Conservation (phyloP, 1,140 invertebrate species). For the Drosophila pectinifera region DNA sequence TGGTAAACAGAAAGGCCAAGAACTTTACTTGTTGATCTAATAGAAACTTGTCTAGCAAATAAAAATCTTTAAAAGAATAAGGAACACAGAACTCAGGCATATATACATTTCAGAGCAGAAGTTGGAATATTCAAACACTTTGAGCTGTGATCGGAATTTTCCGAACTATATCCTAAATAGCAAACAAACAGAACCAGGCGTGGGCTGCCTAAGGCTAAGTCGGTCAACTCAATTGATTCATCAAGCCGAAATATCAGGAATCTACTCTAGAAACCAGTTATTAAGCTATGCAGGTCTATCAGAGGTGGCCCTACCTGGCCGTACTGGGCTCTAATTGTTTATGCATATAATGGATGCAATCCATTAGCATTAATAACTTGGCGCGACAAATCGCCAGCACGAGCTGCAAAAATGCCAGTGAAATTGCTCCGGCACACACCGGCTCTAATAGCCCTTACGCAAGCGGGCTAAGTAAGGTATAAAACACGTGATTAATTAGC, state of each 20-base stretch:
- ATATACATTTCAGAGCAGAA: too few species aligned
- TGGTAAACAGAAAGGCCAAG: neutral
- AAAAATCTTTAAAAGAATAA: neutral
- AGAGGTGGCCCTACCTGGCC: neutral
- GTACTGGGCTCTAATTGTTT: conserved; percentile 19
- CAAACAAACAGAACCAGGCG: too few species aligned
- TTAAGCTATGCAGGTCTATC: conserved; percentile 22
- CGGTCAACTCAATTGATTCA: neutral
- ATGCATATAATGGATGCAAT: conserved; percentile 45
- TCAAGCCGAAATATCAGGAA: neutral
- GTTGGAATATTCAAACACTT: too few species aligned
- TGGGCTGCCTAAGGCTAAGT: too few species aligned
- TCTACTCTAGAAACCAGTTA: conserved; percentile 4
- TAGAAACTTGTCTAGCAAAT: neutral
- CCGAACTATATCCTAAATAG: neutral
- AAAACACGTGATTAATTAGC: conserved; percentile 49
- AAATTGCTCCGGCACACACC: conserved; percentile 12
- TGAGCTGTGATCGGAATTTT: neutral
- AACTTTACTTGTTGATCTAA: neutral
- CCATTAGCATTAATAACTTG: conserved; percentile 44
- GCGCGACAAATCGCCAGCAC: conserved; percentile 44
- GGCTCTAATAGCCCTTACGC: conserved; percentile 19
- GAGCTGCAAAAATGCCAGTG: conserved; percentile 26
- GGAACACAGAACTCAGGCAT: too few species aligned
- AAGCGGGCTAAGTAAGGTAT: conserved; percentile 18